Percentiles rank a stretch among this genome's conserved stretches.
Conservation (phyloP, 2,797 vertebrate genomes). For the Austrolebias charrua region DNA sequence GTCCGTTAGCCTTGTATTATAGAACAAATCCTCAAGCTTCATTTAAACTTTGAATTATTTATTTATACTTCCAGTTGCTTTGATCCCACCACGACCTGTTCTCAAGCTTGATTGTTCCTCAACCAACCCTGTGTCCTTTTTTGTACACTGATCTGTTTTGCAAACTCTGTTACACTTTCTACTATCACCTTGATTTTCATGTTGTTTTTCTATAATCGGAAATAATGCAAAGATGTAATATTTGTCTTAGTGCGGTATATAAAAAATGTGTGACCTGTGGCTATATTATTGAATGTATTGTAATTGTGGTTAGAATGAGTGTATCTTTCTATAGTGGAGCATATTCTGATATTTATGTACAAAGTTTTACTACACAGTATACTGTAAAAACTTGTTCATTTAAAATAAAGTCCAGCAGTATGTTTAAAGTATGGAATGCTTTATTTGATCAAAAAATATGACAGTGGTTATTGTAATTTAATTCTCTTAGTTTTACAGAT, state of each 20-base stretch:
- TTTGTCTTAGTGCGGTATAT: slow-evolving; percentile 13
- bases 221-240: not conserved
- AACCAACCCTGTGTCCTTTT: not conserved
- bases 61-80: slow-evolving; percentile 2
- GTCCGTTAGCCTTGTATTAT: no score
- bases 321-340: not conserved
- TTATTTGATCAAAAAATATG: slow-evolving; percentile 34
- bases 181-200: not conserved
- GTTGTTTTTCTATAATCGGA: not conserved
- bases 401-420: slow-evolving; percentile 48
- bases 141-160: no score
- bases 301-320: slow-evolving; percentile 1
- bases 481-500: slow-evolving; percentile 12
- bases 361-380: slow-evolving; percentile 19
- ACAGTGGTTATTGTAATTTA: not conserved
- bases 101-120: slow-evolving; percentile 1
- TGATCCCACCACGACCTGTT: not conserved
- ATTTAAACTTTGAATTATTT: slow-evolving; percentile 11
- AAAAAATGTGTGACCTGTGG: slow-evolving; percentile 6
- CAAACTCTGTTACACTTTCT: no score
- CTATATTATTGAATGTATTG: slow-evolving; percentile 9
- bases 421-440: slow-evolving; percentile 11
- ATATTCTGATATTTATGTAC: slow-evolving; percentile 21
- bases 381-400: slow-evolving; percentile 9
- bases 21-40: not conserved